Evolutionary conservation across 2,113 vertebrate species (phyloP).

Genomic region (Cynoglossus semilaevis): DNA sequence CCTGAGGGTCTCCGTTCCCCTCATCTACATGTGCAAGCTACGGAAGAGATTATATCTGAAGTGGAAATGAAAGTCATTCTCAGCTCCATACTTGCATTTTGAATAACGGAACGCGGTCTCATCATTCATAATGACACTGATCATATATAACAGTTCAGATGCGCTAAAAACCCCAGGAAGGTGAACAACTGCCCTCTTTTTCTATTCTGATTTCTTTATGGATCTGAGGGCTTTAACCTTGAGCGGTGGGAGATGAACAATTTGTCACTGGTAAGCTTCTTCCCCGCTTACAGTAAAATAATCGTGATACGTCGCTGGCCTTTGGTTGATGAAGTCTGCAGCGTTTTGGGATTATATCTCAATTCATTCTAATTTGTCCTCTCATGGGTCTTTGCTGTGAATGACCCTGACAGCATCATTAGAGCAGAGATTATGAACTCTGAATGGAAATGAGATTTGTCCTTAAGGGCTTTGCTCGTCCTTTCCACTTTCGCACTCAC

Average conservation of each 20-base stretch:
- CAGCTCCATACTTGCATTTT: constrained; percentile 65
- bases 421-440: constrained; percentile 69
- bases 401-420: constrained; percentile 70
- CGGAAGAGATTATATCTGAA: constrained; percentile 61
- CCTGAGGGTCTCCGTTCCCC: constrained; percentile 34
- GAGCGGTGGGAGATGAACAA: constrained; percentile 74
- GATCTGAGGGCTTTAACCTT: constrained; percentile 74
- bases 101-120: constrained; percentile 68
- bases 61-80: constrained; percentile 70
- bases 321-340: constrained; percentile 65
- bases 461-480: constrained; percentile 44
- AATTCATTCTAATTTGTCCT: constrained; percentile 77
- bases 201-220: constrained; percentile 69
- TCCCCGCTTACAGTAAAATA: constrained; percentile 70
- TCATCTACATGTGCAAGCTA: constrained; percentile 66
- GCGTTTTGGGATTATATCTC: constrained; percentile 70
- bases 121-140: constrained; percentile 81
- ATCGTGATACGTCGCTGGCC: constrained; percentile 70
- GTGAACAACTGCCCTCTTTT: constrained; percentile 67
- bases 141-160: constrained; percentile 76
- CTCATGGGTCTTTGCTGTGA: constrained; percentile 65
- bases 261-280: constrained; percentile 73
- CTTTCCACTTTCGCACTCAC: constrained; percentile 34
- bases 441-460: constrained; percentile 47
- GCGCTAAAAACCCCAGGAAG: constrained; percentile 69